phyloP scores from a whole-genome alignment of 2,888 invertebrate genomes.

The Gari tellinella region DNA sequence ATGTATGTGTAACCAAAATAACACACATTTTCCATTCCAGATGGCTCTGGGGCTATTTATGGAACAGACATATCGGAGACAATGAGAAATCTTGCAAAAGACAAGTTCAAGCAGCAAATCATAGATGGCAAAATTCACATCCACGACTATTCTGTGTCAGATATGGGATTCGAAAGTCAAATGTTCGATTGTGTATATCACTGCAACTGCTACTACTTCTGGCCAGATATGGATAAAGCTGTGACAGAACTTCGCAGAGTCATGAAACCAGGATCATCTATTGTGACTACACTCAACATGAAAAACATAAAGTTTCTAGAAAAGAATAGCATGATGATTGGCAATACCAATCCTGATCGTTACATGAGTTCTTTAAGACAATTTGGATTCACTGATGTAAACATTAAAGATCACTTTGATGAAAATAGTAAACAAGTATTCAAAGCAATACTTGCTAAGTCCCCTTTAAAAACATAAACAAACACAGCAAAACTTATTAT shows the following conservation, averaged over 20 bases:
- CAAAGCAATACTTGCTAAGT: too few relatives aligned
- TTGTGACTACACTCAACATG: too few relatives aligned
- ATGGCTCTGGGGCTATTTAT: constrained; percentile 71
- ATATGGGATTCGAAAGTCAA: constrained; percentile 68
- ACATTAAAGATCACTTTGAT: constrained; percentile 55
- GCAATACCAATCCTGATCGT: constrained; percentile 62
- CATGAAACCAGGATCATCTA: constrained; percentile 71
- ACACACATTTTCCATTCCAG: constrained; percentile 66
- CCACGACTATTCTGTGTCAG: constrained; percentile 56
- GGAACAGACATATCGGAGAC: constrained; percentile 77
- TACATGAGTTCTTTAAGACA: constrained; percentile 73
- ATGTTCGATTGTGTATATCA: constrained; percentile 78
- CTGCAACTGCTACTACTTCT: constrained; percentile 80
- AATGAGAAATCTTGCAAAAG: constrained; percentile 66
- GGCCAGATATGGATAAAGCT: constrained; percentile 68
- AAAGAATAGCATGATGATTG: constrained; percentile 62
- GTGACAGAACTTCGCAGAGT: constrained; percentile 75
- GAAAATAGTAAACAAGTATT: too few relatives aligned
- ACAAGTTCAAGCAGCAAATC: constrained; percentile 52
- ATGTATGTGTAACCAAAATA: too few relatives aligned
- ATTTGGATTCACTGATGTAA: constrained; percentile 73
- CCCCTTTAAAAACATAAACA: too few relatives aligned
- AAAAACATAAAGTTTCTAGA: too few relatives aligned
- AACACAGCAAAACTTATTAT: too few relatives aligned
- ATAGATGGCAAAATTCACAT: constrained; percentile 68